These are phyloP conservation scores for Eulimnadia texana DNA, from an alignment of 1,140 invertebrate genomes.

Conservation along the genomic window DNA sequence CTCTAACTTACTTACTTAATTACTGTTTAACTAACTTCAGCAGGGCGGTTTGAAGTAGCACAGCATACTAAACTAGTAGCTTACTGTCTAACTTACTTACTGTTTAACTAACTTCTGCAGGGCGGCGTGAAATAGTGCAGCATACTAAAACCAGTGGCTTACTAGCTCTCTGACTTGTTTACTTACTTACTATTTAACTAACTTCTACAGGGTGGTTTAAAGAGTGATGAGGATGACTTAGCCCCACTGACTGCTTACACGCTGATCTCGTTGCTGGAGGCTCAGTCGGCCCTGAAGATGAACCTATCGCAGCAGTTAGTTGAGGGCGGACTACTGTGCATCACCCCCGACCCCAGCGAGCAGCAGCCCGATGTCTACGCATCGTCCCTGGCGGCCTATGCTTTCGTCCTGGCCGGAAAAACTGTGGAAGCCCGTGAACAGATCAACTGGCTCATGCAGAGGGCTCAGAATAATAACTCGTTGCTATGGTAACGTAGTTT, in stretches of 20 bases:
- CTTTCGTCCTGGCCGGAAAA: conserved; percentile 38
- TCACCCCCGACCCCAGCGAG: neutral
- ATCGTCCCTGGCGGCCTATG: conserved; percentile 39
- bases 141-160: too few species aligned
- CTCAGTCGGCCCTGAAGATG: conserved; percentile 18
- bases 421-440: conserved; percentile 14
- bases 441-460: conserved; percentile 18
- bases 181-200: neutral
- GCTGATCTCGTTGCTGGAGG: conserved; percentile 44
- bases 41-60: too few species aligned
- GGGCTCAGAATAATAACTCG: conserved; percentile 22
- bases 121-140: too few species aligned
- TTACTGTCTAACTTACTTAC: too few species aligned
- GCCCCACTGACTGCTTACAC: conserved; percentile 50
- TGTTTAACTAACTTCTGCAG: too few species aligned
- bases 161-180: too few species aligned
- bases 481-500: conserved; percentile 34
- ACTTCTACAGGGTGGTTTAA: conserved; percentile 29
- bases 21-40: too few species aligned
- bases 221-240: conserved; percentile 35
- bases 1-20: too few species aligned
- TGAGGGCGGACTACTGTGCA: neutral
- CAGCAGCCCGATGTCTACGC: conserved; percentile 8
- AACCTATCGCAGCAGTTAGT: neutral
- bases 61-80: conserved; percentile 1